Evolutionary conservation across 2,888 invertebrate species (phyloP).

Genomic region (Hyposoter dolosus): DNA sequence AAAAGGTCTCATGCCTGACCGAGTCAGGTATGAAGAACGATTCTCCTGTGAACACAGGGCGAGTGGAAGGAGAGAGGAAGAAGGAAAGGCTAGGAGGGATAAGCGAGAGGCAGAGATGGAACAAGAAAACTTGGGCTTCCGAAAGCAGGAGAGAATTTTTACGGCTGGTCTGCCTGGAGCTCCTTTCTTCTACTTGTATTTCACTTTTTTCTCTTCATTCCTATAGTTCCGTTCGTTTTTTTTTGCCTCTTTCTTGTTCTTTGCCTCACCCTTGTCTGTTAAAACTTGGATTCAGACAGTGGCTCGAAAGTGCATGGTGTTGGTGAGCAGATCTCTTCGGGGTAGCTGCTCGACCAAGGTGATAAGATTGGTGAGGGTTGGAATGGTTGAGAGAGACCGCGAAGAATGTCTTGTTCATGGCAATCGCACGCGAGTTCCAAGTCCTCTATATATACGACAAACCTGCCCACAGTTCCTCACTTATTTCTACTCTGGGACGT

Average conservation of each 20-base stretch:
- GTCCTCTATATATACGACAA: slow-evolving; percentile 36
- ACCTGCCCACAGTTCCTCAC: slow-evolving; percentile 50
- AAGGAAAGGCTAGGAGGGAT: neutral
- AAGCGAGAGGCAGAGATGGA: neutral
- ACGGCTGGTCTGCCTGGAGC: slow-evolving; percentile 20
- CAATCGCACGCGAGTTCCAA: slow-evolving; percentile 73
- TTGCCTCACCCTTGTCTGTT: slow-evolving; percentile 3
- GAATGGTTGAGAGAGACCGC: slow-evolving; percentile 66
- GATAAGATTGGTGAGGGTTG: slow-evolving; percentile 23
- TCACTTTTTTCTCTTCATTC: slow-evolving; percentile 40
- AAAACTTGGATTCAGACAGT: slow-evolving; percentile 23
- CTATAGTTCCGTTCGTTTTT: neutral
- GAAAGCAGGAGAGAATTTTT: slow-evolving; percentile 27
- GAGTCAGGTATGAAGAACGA: slow-evolving; percentile 46
- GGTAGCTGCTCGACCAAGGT: slow-evolving; percentile 41
- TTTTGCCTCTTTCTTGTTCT: neutral
- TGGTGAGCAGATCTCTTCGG: slow-evolving; percentile 61
- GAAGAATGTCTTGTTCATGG: slow-evolving; percentile 80
- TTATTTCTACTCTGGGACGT: slow-evolving; percentile 69
- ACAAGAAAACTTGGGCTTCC: slow-evolving; percentile 32
- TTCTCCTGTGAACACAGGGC: slow-evolving; percentile 37
- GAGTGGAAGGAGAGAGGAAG: neutral
- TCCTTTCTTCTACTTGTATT: slow-evolving; percentile 34
- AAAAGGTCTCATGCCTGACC: slow-evolving; percentile 47
- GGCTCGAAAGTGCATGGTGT: slow-evolving; percentile 30